These are phyloP conservation scores for Hassar affinis DNA, from an alignment of 2,113 vertebrate species.

Conservation along the genomic window DNA sequence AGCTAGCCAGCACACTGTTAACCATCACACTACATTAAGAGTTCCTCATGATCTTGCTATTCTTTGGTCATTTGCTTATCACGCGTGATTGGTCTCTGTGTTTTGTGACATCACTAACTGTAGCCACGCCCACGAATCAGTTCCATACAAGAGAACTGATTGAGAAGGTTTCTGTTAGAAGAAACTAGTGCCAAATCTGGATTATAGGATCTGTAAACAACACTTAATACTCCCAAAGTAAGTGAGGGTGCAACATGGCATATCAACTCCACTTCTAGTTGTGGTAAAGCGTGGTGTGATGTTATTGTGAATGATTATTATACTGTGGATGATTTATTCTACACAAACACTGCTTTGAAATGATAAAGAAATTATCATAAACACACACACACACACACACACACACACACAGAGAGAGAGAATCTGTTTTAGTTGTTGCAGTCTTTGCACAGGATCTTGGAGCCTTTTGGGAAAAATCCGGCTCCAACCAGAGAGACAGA, in stretches of 20 bases:
- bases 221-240: neutral
- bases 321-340: neutral
- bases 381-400: constrained; percentile 3
- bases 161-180: neutral
- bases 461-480: constrained; percentile 87
- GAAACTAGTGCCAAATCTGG: neutral
- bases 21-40: neutral
- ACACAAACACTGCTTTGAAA: constrained; percentile 3
- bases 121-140: neutral
- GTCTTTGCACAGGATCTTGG: constrained; percentile 85
- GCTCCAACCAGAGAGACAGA: constrained; percentile 88
- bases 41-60: neutral
- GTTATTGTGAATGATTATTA: neutral
- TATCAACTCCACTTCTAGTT: neutral
- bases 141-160: neutral
- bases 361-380: neutral
- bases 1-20: neutral
- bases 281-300: neutral
- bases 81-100: neutral
- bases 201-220: neutral
- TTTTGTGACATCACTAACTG: neutral
- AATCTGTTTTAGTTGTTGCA: constrained; percentile 75
- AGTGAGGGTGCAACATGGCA: neutral
- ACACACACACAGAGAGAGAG: neutral
- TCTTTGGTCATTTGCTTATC: neutral